Base-by-base conservation (phyloP, 2,888 invertebrate genomes). In the Cecidostiba fungosa region DNA sequence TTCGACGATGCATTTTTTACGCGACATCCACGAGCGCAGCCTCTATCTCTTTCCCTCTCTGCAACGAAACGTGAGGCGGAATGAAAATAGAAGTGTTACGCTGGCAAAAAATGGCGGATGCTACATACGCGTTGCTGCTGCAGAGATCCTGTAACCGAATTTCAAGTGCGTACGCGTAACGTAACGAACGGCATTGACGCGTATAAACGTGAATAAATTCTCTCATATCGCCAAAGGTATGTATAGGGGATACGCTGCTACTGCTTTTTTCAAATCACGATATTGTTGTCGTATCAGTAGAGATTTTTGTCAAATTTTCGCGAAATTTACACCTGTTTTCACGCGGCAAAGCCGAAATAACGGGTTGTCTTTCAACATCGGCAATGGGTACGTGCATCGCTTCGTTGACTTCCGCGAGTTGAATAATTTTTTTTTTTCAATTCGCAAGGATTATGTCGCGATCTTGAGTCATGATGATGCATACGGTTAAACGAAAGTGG, bases 21-120 rank as follows among this genome's bases (percentile, higher is more conserved):
- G 87, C 82, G 78, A 86, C 79, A 87, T 84, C 79, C 80, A 79
- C 66, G 39, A 6, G 69, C 43, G 26, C 14, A 54, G 62, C 73
- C 36, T 62, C 85, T n/a, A 59, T 59, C 54, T 59, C n/a, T 43
- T 16, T n/a, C n/a, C 6, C 19, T 8, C 54, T 23, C 23, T 19
- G 23, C n/a, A n/a, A 59, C 88, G 89, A 89, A 91, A 91, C 91
- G 91, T 90, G 91, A 91, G 90, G 89, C 89, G 89, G 90, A 91
- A 91, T 91, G 90, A 90, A 92, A 92, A 92, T 91, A 91, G 90
- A 91, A 92, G 90, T 91, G 91, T 91, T 91, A 91, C 91, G 90
- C 89, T 87, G 90, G 89, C 89, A 88, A 90, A 90, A 90, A 92
- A 89, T 88, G 90, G 89, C 89, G 89, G 73, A 54, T n/a, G 66